Conservation (phyloP, 2,797 vertebrate genomes). For the Intellagama lesueurii region DNA sequence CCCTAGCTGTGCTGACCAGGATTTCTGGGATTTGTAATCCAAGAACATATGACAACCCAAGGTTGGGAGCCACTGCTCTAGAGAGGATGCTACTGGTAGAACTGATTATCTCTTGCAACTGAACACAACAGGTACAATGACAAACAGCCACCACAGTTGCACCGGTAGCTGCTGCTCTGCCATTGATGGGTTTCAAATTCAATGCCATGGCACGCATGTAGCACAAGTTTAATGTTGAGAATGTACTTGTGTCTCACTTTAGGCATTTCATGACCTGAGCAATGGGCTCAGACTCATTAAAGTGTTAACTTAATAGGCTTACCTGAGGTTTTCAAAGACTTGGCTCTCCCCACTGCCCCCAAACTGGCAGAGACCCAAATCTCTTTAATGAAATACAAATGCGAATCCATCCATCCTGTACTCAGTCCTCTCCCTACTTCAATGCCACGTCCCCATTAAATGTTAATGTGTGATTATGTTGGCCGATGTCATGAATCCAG, state of each 20-base stretch:
- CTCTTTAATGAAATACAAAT: slow-evolving; percentile 19
- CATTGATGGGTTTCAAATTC: neutral
- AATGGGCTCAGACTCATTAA: neutral
- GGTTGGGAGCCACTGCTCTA: neutral
- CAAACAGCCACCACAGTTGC: neutral
- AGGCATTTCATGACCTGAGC: neutral
- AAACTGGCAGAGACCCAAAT: neutral
- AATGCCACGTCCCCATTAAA: slow-evolving; percentile 25
- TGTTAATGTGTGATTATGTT: slow-evolving; percentile 33
- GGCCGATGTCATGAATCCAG: slow-evolving; percentile 25
- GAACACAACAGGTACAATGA: neutral
- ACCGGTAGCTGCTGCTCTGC: neutral
- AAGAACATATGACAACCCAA: no score
- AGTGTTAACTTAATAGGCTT: neutral
- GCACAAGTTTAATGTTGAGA: neutral
- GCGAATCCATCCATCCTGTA: neutral
- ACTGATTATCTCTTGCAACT: neutral
- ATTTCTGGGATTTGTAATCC: no score
- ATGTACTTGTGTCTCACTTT: neutral
- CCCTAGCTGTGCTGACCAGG: no score
- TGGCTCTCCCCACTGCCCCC: neutral
- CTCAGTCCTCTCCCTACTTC: neutral
- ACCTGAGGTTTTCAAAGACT: slow-evolving; percentile 24
- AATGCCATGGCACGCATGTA: neutral
- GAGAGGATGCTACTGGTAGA: neutral